phyloP scores from a whole-genome alignment of 2,797 vertebrate species.

The Austrolebias charrua region DNA sequence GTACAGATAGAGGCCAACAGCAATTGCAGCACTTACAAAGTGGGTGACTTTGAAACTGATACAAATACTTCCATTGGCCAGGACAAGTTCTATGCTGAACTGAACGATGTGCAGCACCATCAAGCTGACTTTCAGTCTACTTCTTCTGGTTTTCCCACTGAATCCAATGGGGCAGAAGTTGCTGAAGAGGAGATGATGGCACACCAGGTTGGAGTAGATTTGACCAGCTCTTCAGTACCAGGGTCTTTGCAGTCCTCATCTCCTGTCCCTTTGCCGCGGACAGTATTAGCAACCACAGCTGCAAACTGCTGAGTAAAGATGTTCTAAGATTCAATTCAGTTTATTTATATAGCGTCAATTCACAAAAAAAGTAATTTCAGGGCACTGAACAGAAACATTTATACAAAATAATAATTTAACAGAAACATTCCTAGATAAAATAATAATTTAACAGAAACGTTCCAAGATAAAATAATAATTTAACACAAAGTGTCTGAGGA shows the following conservation, averaged over 20 bases:
- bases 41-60: conserved; percentile 97
- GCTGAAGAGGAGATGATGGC: conserved; percentile 21
- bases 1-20: conserved; percentile 98
- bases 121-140: conserved; percentile 53
- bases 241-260: conserved; percentile 20
- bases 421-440: too few species aligned
- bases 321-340: too few species aligned
- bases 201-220: conserved; percentile 14
- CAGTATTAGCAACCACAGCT: conserved; percentile 18
- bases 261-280: conserved; percentile 42
- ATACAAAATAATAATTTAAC: too few species aligned
- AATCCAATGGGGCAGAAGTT: conserved; percentile 47
- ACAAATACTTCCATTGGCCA: conserved; percentile 94
- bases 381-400: too few species aligned
- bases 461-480: too few species aligned
- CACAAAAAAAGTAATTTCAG: too few species aligned
- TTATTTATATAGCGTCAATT: too few species aligned
- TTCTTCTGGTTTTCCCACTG: conserved; percentile 5
- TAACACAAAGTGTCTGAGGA: too few species aligned
- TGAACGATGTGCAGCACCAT: conserved; percentile 85
- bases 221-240: background rate
- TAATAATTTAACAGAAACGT: too few species aligned
- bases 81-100: conserved; percentile 96
- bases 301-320: too few species aligned
- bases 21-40: conserved; percentile 96